A percentile compares a stretch with the other conserved stretches of the same genome.
Conservation (phyloP, 2,888 invertebrate species). For the Lasioglossum zephyrum region DNA sequence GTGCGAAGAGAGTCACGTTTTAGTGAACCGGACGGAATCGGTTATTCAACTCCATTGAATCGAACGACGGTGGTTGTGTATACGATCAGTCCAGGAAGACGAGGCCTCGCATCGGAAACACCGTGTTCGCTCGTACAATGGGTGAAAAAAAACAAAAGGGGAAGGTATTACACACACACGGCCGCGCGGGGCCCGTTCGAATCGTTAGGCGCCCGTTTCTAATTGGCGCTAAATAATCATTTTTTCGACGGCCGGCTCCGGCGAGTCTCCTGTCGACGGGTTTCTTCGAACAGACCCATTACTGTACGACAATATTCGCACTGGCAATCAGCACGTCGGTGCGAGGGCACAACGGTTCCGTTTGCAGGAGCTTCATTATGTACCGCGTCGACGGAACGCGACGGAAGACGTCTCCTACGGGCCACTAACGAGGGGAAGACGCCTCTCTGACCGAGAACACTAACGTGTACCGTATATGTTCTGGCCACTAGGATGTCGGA, state of each 20-base stretch:
- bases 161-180: too few species aligned
- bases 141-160: background rate
- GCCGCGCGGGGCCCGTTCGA: constrained; percentile 19
- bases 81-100: constrained; percentile 45
- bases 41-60: constrained; percentile 46
- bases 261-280: constrained; percentile 54
- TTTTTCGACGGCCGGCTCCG: constrained; percentile 66
- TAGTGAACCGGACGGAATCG: constrained; percentile 22
- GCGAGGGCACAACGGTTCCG: constrained; percentile 75
- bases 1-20: constrained; percentile 28
- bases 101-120: constrained; percentile 20
- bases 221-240: constrained; percentile 79
- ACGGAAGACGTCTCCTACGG: constrained; percentile 37
- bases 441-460: constrained; percentile 45
- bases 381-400: constrained; percentile 54
- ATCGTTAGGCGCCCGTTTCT: constrained; percentile 69
- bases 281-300: constrained; percentile 75
- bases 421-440: constrained; percentile 65
- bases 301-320: constrained; percentile 79
- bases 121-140: constrained; percentile 5
- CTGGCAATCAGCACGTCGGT: constrained; percentile 78
- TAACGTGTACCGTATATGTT: constrained; percentile 54
- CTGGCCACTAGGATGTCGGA: constrained; percentile 30
- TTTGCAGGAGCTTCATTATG: constrained; percentile 69
- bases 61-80: constrained; percentile 30